Evolutionary conservation across 2,113 vertebrate species (phyloP), one percentile per base, ranked within the genome.

Genomic region (Muntiacus reevesi): DNA sequence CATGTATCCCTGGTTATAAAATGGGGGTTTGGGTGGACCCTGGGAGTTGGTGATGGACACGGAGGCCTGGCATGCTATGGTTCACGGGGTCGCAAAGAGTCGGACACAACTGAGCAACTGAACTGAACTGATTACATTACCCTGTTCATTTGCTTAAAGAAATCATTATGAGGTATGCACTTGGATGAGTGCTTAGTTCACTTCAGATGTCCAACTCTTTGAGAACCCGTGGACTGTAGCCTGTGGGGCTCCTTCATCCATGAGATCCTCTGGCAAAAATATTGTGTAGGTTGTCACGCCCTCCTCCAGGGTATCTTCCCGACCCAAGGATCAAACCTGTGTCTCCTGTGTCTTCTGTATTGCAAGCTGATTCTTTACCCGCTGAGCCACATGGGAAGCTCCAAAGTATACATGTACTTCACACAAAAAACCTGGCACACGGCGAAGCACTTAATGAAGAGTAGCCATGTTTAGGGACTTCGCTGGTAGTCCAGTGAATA

Each of bases 161-260:
- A 62, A 74, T 52, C 67, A 45, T 25, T 21, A 15, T 25, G 28
- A 85, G 36, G 9, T 5, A 21, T 6, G 30, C 36, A 76, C 71
- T 7, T 27, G 36, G 0, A 0, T 40, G 36, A 40, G 36, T 3
- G 23, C 23, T 43, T 14, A 13, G 6, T 43, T 43, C 12, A 1
- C 71, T 43, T 14, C 71, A 76, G 71, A 23, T 7, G 36, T 76
- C 36, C 36, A 76, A 7, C 23, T 76, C 71, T 74, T 74, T 76
- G 36, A 43, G 36, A 43, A 36, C 36, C 36, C 25, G 36, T 43
- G 71, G 71, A 76, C 71, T 5, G 2, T 27, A 76, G 23, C 21
- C 36, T 43, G 36, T 27, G 36, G 71, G 36, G 43, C 71, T 43
- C 12, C 71, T 43, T 23, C 36, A 43, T 27, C 71, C 6, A 7